These are phyloP conservation scores for Valencia hispanica DNA, from an alignment of 2,797 vertebrate genomes.

Conservation along the genomic window DNA sequence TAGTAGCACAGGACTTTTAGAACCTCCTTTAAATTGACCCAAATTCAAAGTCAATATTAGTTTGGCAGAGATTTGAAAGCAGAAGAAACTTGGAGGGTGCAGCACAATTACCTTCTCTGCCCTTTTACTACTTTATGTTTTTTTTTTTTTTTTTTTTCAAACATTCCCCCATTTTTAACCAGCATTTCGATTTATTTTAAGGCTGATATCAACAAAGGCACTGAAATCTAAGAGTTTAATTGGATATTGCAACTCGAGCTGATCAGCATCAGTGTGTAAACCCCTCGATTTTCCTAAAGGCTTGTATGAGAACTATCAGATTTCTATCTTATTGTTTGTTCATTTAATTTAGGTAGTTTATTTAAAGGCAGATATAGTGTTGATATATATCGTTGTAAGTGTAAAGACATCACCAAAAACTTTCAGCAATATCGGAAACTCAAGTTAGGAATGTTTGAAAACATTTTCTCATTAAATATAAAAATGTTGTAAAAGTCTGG, in stretches of 20 bases:
- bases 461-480: background rate
- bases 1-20: conserved; percentile 16
- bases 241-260: conserved; percentile 8
- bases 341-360: conserved; percentile 12
- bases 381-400: background rate
- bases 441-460: background rate
- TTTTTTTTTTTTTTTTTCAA: conserved; percentile 13
- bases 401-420: conserved; percentile 21
- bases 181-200: conserved; percentile 22
- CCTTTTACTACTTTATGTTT: conserved; percentile 6
- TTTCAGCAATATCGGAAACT: background rate
- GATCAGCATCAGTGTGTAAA: conserved; percentile 17
- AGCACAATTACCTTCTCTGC: conserved; percentile 15
- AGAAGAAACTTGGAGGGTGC: conserved; percentile 16
- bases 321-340: conserved; percentile 9
- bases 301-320: background rate
- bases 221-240: background rate
- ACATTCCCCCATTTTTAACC: conserved; percentile 25
- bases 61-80: conserved; percentile 22
- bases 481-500: background rate
- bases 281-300: conserved; percentile 2
- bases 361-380: conserved; percentile 21
- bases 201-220: conserved; percentile 17
- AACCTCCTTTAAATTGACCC: conserved; percentile 38
- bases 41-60: conserved; percentile 31